A percentile compares a stretch with the other conserved stretches of the same genome.
Evolutionary conservation across 2,113 vertebrate species (phyloP).

Genomic region (Phyllostomus hastatus): DNA sequence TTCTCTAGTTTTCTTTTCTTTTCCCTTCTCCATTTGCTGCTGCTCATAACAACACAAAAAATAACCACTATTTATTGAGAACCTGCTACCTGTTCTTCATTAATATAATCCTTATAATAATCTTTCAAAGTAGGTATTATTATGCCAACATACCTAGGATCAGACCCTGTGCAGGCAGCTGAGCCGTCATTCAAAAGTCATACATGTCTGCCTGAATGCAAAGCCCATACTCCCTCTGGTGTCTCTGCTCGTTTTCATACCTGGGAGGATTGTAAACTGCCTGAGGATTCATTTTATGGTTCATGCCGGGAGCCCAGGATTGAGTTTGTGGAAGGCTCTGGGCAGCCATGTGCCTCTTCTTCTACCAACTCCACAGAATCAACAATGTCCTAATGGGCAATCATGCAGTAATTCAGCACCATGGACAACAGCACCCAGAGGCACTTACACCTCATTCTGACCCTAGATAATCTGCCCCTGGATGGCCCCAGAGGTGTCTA

Average conservation of each 20-base stretch:
- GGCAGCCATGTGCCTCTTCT: neutral
- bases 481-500: neutral
- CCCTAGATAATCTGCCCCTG: neutral
- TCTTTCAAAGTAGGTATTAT: neutral
- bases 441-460: neutral
- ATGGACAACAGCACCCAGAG: neutral
- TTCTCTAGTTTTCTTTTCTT: neutral
- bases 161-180: neutral
- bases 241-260: neutral
- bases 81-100: neutral
- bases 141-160: neutral
- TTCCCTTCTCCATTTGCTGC: neutral
- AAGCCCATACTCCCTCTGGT: neutral
- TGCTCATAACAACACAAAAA: neutral
- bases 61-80: neutral
- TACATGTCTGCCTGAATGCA: neutral
- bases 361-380: neutral
- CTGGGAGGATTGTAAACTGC: neutral
- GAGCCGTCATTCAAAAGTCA: neutral
- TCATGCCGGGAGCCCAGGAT: neutral
- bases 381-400: neutral
- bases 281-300: neutral
- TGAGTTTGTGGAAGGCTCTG: neutral
- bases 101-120: neutral
- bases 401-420: constrained; percentile 25